These are phyloP conservation scores for Sycophaga agraensis DNA, from an alignment of 1,140 invertebrate genomes.

Conservation along the genomic window DNA sequence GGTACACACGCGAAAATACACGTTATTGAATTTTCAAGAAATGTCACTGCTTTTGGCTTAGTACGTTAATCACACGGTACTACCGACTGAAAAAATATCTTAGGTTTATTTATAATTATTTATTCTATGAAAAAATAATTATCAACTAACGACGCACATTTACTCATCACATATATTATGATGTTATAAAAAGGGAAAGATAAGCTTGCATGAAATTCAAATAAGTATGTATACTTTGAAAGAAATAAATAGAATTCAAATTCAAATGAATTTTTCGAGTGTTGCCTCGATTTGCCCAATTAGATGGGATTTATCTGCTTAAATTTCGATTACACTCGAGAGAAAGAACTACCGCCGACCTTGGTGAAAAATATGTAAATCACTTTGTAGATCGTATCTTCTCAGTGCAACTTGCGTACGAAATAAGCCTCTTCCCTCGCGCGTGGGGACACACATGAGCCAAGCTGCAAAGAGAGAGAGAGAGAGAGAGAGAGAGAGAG, in stretches of 20 bases:
- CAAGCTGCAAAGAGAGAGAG: too few species aligned
- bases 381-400: conserved; percentile 4
- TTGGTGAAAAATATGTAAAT: background rate
- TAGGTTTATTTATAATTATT: background rate
- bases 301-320: background rate
- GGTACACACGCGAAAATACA: background rate
- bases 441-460: background rate
- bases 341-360: background rate
- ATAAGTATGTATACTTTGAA: too few species aligned
- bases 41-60: background rate
- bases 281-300: too few species aligned
- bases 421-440: background rate
- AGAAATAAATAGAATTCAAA: too few species aligned
- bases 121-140: background rate
- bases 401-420: conserved; percentile 9
- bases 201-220: too few species aligned
- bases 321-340: background rate
- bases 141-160: too few species aligned
- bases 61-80: too few species aligned
- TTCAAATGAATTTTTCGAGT: too few species aligned
- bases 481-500: background rate
- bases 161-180: too few species aligned
- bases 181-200: too few species aligned
- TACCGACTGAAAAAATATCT: background rate
- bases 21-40: background rate